Conservation (phyloP, 2,113 vertebrate species). For the Passer domesticus region DNA sequence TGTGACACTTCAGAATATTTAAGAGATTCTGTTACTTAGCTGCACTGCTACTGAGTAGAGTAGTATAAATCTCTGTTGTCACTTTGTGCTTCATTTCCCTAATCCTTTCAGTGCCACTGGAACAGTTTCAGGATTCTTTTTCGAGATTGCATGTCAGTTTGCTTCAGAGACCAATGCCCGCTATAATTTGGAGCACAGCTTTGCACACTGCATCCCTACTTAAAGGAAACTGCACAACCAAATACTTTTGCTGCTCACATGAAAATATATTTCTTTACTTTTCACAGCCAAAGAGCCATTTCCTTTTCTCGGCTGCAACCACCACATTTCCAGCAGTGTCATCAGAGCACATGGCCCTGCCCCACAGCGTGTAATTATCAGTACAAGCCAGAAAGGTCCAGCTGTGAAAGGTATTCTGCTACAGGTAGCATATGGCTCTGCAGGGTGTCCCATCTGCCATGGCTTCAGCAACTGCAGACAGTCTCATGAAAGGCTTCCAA, state of each 20-base stretch:
- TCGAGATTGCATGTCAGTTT: not conserved
- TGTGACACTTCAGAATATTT: not conserved
- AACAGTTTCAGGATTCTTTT: not conserved
- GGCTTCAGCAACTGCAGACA: not conserved
- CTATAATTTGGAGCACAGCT: not conserved
- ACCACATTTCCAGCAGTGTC: not conserved
- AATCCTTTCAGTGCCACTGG: not conserved
- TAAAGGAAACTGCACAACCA: not conserved
- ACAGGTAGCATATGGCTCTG: not conserved
- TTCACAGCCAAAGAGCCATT: not conserved
- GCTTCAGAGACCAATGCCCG: not conserved
- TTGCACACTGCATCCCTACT: not conserved
- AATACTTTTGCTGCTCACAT: not conserved
- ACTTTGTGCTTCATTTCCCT: not conserved
- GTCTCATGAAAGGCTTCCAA: slow-evolving; percentile 29
- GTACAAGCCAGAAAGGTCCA: not conserved
- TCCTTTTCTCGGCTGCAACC: not conserved
- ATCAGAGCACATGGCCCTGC: not conserved
- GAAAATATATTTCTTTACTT: not conserved
- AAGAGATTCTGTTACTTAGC: not conserved
- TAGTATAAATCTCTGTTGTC: not conserved
- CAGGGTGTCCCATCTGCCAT: not conserved
- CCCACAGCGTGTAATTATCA: not conserved
- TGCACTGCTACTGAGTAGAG: not conserved
- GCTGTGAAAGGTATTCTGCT: not conserved